phyloP scores from a whole-genome alignment of 2,797 vertebrate genomes.

The Rousettus madagascariensis region DNA sequence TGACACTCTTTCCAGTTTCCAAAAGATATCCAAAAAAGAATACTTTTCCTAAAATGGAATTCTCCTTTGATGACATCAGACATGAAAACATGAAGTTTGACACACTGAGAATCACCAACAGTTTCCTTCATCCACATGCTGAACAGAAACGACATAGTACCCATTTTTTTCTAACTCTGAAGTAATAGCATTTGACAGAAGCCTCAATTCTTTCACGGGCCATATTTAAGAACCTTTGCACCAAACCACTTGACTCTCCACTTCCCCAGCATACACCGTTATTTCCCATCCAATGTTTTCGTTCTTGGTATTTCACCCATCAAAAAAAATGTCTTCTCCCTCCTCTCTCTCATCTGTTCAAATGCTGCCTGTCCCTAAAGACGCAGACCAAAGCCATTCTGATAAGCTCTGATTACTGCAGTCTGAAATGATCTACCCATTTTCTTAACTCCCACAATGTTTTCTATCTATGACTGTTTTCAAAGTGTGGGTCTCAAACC shows the following conservation, averaged over 20 bases:
- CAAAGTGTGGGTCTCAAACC: constrained; percentile 11
- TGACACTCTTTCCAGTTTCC: neutral
- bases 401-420: neutral
- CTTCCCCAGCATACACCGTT: neutral
- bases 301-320: neutral
- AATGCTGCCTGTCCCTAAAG: neutral
- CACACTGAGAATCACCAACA: neutral
- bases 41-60: neutral
- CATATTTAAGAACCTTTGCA: neutral
- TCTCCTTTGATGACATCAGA: neutral
- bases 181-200: neutral
- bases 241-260: constrained; percentile 1
- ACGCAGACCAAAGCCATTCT: neutral
- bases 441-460: neutral
- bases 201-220: neutral
- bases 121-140: neutral
- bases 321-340: neutral
- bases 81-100: neutral
- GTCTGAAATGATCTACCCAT: constrained; percentile 12
- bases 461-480: neutral
- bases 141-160: neutral
- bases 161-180: neutral
- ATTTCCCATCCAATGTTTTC: neutral
- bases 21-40: neutral
- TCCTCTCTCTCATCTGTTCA: neutral